Evolutionary conservation across 2,888 invertebrate genomes (phyloP).

Genomic region (Folsomia candida): DNA sequence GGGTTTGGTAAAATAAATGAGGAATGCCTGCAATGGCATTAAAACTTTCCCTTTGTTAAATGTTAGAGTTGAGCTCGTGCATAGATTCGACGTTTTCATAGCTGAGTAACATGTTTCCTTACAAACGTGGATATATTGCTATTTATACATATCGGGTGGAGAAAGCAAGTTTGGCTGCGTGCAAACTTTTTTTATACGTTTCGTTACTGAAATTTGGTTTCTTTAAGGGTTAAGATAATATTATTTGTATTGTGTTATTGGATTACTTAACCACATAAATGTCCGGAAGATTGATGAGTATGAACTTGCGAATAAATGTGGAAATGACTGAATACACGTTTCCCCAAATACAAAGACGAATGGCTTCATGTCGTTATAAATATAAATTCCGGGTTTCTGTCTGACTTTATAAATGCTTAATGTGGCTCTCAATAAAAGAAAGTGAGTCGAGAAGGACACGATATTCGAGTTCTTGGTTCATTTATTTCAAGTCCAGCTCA

Average conservation of each 20-base stretch:
- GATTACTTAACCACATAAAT: conserved; percentile 26
- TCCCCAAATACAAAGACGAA: conserved; percentile 7
- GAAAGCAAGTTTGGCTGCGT: no score
- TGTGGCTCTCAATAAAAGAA: conserved; percentile 25
- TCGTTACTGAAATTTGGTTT: no score
- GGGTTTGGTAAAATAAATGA: not conserved
- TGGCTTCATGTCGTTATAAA: conserved; percentile 13
- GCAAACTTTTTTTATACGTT: no score
- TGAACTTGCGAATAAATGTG: not conserved
- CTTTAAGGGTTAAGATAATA: not conserved
- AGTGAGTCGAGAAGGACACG: conserved; percentile 3
- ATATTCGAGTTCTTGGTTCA: not conserved
- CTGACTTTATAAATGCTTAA: conserved; percentile 46
- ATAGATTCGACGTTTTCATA: no score
- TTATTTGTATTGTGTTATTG: conserved; percentile 2
- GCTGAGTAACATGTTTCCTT: no score
- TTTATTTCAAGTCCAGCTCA: no score
- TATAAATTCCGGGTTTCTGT: conserved; percentile 33
- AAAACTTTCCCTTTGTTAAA: no score
- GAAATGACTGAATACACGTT: not conserved
- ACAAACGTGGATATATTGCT: no score
- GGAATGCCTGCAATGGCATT: no score
- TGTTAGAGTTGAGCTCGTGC: no score
- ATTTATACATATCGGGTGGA: no score
- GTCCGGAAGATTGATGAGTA: conserved; percentile 32